Evolutionary conservation across 1,140 invertebrate genomes (phyloP).

Genomic region (Drosophila orosa): DNA sequence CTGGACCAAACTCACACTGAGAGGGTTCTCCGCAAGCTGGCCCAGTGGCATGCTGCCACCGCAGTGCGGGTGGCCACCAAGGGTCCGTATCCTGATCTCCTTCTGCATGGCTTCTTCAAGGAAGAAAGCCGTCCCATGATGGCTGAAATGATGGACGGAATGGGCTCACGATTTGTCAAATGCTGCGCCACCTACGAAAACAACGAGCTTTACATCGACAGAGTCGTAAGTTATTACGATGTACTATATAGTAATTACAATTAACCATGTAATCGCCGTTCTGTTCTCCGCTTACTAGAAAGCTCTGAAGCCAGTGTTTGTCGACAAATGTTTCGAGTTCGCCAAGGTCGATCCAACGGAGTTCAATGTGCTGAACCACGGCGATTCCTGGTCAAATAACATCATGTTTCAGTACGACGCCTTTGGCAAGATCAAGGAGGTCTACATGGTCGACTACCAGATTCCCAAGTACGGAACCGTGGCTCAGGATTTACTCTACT

Average conservation of each 20-base stretch:
- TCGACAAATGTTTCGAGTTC: conserved; percentile 48
- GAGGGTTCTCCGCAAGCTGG: background rate
- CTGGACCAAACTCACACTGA: background rate
- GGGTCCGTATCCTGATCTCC: conserved; percentile 59
- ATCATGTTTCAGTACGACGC: conserved; percentile 87
- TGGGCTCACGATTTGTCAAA: conserved; percentile 37
- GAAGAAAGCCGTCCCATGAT: conserved; percentile 50
- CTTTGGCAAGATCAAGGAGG: conserved; percentile 80
- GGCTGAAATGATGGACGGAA: conserved; percentile 39
- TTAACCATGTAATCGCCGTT: too few relatives aligned
- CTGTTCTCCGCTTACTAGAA: conserved; percentile 13
- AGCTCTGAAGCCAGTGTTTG: conserved; percentile 25
- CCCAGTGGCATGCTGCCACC: conserved; percentile 37
- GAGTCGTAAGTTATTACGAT: conserved; percentile 45
- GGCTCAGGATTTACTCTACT: conserved; percentile 70
- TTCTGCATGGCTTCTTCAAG: conserved; percentile 44
- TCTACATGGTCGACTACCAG: conserved; percentile 70
- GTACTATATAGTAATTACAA: background rate
- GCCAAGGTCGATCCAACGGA: conserved; percentile 80
- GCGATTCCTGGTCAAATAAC: conserved; percentile 86
- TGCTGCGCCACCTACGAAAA: conserved; percentile 49
- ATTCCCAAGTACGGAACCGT: conserved; percentile 66
- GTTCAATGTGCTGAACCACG: conserved; percentile 87
- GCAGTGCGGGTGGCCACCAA: conserved; percentile 84
- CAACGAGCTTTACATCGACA: conserved; percentile 56